phyloP scores from a whole-genome alignment of 2,113 vertebrate species.

The Hydropotes inermis region DNA sequence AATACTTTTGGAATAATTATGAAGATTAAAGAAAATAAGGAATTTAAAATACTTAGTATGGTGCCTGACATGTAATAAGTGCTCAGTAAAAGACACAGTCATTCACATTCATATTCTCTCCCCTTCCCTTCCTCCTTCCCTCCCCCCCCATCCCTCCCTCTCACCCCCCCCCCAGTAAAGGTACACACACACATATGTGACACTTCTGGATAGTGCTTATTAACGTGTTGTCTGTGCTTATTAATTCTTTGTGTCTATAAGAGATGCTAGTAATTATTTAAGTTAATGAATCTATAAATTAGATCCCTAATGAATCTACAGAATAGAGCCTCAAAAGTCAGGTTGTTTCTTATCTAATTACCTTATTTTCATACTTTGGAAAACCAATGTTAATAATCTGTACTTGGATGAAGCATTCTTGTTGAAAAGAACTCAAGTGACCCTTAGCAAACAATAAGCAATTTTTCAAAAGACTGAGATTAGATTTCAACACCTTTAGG shows the following conservation, averaged over 20 bases:
- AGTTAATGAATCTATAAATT: constrained; percentile 7
- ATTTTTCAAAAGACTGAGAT: neutral
- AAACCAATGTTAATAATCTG: neutral
- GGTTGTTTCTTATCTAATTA: neutral
- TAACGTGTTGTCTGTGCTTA: neutral
- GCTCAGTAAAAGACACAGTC: neutral
- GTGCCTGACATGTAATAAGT: neutral
- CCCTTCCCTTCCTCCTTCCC: neutral
- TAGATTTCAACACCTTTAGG: constrained; percentile 11
- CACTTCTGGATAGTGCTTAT: neutral
- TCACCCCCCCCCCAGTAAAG: neutral
- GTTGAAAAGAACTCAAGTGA: constrained; percentile 18
- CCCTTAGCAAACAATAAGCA: neutral
- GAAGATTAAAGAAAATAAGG: neutral
- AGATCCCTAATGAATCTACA: neutral
- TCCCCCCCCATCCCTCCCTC: neutral
- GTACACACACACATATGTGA: neutral
- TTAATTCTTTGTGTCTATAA: constrained; percentile 1
- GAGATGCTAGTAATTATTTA: constrained; percentile 32
- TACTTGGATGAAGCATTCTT: neutral
- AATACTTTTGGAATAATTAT: neutral
- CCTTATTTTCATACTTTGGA: neutral
- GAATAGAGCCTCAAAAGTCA: neutral
- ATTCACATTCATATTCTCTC: neutral
- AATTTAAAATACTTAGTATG: neutral